These are phyloP conservation scores for Eubasilissa regina DNA, from an alignment of 1,140 invertebrate species.

Conservation along the genomic window DNA sequence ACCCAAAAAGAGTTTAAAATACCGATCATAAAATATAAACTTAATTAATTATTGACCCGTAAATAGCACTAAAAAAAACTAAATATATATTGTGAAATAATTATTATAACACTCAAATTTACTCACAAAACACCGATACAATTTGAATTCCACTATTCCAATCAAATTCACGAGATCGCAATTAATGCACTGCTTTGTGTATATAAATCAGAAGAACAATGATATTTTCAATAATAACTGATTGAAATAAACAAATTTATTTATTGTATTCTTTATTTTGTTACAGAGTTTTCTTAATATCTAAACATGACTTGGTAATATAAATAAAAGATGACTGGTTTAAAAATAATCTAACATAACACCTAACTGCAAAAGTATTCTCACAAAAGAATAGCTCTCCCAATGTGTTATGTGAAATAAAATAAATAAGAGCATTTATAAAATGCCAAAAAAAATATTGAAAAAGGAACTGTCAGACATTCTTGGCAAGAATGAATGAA, in stretches of 20 bases:
- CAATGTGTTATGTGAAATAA: conserved; percentile 1
- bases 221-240: neutral
- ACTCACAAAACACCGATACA: no score
- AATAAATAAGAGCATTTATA: conserved; percentile 29
- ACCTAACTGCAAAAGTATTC: neutral
- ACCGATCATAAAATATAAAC: no score
- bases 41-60: no score
- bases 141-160: no score
- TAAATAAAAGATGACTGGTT: conserved; percentile 33
- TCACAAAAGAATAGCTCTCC: neutral
- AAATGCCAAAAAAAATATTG: conserved; percentile 3
- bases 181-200: no score
- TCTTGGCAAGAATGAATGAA: neutral
- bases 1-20: no score
- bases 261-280: conserved; percentile 24
- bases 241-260: conserved; percentile 22
- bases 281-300: conserved; percentile 38
- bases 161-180: no score
- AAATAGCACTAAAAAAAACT: no score
- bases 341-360: conserved; percentile 24
- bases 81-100: no score
- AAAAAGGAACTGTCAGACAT: neutral
- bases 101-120: no score
- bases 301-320: conserved; percentile 34
- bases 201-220: neutral